phyloP scores from a whole-genome alignment of 2,888 invertebrate species.

The Ormyrus labotus region DNA sequence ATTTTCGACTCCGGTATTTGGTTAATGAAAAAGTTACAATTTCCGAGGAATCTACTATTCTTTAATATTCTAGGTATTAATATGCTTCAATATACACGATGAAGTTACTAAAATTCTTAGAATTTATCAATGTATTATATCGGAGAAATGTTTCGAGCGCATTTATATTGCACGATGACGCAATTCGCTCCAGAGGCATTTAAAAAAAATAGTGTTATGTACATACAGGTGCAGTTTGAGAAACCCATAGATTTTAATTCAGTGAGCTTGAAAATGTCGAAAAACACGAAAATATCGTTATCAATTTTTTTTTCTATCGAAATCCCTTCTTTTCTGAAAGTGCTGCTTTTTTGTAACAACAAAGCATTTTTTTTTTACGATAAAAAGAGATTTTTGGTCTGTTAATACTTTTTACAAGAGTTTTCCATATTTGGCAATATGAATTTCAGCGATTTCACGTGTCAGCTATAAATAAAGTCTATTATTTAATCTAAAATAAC shows the following conservation, averaged over 20 bases:
- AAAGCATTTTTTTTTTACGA: slow-evolving; percentile 12
- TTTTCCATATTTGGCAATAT: slow-evolving; percentile 6
- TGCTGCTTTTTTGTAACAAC: not conserved
- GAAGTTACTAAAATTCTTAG: not conserved
- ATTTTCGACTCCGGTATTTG: not conserved
- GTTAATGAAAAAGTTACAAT: not conserved
- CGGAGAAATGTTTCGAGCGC: not conserved
- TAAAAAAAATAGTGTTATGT: not conserved
- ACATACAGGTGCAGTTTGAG: slow-evolving; percentile 12
- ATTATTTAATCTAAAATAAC: no score
- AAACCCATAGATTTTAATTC: slow-evolving; percentile 24
- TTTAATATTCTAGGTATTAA: not conserved
- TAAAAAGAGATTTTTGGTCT: not conserved
- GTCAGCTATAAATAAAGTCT: no score
- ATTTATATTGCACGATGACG: slow-evolving; percentile 9
- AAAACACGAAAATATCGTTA: slow-evolving; percentile 15
- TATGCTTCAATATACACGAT: no score
- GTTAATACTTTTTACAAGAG: slow-evolving; percentile 4
- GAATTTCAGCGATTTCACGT: not conserved
- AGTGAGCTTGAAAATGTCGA: slow-evolving; percentile 17
- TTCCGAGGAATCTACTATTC: not conserved
- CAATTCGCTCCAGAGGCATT: slow-evolving; percentile 8
- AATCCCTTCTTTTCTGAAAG: not conserved
- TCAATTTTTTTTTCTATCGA: not conserved
- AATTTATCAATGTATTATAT: not conserved